Base-by-base conservation (phyloP, 2,113 vertebrate genomes). In the Chionomys nivalis region DNA sequence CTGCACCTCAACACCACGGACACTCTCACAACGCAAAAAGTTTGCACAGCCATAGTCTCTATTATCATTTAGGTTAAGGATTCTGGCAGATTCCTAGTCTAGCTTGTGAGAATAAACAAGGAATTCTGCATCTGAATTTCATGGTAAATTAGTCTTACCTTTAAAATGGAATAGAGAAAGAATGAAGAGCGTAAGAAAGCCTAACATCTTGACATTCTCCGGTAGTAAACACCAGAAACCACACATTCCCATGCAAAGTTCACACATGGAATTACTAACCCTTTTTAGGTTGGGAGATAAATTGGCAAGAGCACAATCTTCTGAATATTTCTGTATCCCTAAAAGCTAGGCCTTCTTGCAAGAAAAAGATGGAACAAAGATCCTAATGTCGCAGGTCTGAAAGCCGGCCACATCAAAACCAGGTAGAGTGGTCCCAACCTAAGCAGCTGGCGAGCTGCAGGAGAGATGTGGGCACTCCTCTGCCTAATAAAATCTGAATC, bases 401-500 rank as follows among this genome's bases (percentile, higher is more conserved):
- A 98, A 98, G 96, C 89, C 87, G 95, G 94, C 87, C 87, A 98
- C 97, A 98, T 98, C 98, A 98, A 98, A 98, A 98, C 97, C 97
- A 98, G 97, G 97, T 87, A 98, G 0, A 98, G 98, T 95, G 97
- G 97, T 97, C 98, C 98, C 97, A 98, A 98, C 97, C 97, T 58
- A 97, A 98, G 97, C 98, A 98, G 98, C 98, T 98, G 98, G 98
- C 97, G 98, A 97, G 91, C 97, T 97, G 92, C 98, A 96, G 98
- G 33, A 98, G 4, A 93, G 98, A 98, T 90, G 97, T 98, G 97
- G 95, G 98, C 97, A 98, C 98, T 97, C 98, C 98, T 98, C 98
- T 98, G 97, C 98, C 98, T 99, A 98, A 98, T 98, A 99, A 98
- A 99, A 99, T 98, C 98, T 98, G 98, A 99, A 98, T 99, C 98